Evolutionary conservation across 2,113 vertebrate genomes (phyloP).

Genomic region (Odobenus rosmarus): DNA sequence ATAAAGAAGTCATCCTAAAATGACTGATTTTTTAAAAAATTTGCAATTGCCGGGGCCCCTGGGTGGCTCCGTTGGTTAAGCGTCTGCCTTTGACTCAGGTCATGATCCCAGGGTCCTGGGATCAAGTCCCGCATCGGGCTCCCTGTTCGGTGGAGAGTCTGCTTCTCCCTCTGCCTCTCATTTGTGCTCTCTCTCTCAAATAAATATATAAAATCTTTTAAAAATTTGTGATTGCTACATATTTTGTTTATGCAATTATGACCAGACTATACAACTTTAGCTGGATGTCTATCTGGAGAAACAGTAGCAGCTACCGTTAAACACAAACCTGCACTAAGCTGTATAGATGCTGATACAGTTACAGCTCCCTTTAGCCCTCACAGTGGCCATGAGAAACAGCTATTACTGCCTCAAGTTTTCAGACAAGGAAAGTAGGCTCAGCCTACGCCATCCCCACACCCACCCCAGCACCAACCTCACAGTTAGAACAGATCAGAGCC

Average conservation of each 20-base stretch:
- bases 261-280: not conserved
- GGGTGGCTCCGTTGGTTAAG: no score
- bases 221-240: fast-evolving
- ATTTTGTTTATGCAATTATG: not conserved
- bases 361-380: fast-evolving
- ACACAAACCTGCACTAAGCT: not conserved
- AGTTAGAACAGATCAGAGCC: not conserved
- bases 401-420: not conserved
- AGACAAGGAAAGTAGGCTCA: fast-evolving
- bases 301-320: not conserved
- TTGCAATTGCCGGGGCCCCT: no score
- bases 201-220: no score
- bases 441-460: not conserved
- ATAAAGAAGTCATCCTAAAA: not conserved
- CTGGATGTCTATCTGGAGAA: not conserved
- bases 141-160: not conserved
- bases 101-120: no score
- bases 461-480: not conserved
- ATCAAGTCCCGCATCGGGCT: no score
- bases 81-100: no score
- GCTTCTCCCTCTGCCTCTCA: not conserved
- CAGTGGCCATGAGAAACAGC: fast-evolving
- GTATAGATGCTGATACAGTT: fast-evolving
- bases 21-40: not conserved
- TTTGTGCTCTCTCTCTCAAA: no score